These are phyloP conservation scores for Lasioglossum morio DNA, from an alignment of 2,888 invertebrate genomes.

Conservation along the genomic window DNA sequence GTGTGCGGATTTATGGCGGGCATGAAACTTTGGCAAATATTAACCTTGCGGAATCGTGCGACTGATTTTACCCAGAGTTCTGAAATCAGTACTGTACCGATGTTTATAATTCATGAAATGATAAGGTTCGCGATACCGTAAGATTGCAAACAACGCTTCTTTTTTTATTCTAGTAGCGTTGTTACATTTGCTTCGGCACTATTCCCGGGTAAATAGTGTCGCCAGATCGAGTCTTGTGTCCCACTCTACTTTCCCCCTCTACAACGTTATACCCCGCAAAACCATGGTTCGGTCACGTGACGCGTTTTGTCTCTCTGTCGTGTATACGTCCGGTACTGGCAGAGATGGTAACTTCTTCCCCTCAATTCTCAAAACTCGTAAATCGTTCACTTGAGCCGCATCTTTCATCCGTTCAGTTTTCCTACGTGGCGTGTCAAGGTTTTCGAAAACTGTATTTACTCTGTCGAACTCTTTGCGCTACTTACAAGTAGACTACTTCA, in stretches of 20 bases:
- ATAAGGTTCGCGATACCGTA: slow-evolving; percentile 24
- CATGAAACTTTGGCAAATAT: background rate
- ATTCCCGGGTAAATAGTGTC: background rate
- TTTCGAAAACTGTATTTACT: background rate
- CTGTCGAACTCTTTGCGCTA: background rate
- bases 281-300: no score
- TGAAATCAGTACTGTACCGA: background rate
- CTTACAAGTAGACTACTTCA: background rate
- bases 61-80: background rate
- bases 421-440: background rate
- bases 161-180: background rate
- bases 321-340: no score
- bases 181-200: background rate
- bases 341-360: no score
- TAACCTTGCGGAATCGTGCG: background rate
- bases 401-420: background rate
- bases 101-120: background rate
- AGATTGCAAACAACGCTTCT: background rate
- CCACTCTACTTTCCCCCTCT: no score
- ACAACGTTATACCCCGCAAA: no score
- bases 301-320: no score
- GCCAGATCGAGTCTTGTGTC: no score
- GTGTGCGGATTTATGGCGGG: background rate
- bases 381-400: background rate
- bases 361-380: background rate